A percentile compares a stretch with the other conserved stretches of the same genome.
phyloP scores from a whole-genome alignment of 92 coral and sea anemone species.

The Zoanthus gigantus region DNA sequence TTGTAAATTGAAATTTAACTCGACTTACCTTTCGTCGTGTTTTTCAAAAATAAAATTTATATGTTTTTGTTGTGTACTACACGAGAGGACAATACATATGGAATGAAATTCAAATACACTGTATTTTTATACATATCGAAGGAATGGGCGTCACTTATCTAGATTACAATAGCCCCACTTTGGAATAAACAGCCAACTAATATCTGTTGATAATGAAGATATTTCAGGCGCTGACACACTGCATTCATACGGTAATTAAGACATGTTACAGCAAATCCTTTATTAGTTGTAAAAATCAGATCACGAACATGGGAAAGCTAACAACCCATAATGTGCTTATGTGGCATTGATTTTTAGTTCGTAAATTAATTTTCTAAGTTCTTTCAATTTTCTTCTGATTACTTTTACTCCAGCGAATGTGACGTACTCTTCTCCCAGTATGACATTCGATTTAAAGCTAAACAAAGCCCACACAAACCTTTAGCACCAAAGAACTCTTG shows the following conservation, averaged over 20 bases:
- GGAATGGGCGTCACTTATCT: conserved; percentile 38
- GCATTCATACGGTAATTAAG: conserved; percentile 40
- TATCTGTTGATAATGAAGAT: neutral
- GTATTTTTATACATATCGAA: conserved; percentile 36
- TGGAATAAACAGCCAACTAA: conserved; percentile 30
- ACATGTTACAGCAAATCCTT: conserved; percentile 7
- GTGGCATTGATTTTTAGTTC: neutral
- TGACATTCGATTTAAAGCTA: neutral
- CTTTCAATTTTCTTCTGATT: neutral
- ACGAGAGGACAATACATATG: conserved; percentile 34
- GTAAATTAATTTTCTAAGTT: neutral
- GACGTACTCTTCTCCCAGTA: neutral
- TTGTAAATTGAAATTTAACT: neutral
- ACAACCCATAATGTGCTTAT: conserved; percentile 11
- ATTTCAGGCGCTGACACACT: conserved; percentile 13
- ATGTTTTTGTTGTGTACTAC: conserved; percentile 18
- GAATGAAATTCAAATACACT: conserved; percentile 24
- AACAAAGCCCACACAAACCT: neutral
- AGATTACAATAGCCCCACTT: conserved; percentile 35
- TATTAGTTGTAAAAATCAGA: neutral
- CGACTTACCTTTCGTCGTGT: neutral
- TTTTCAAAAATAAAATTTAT: neutral
- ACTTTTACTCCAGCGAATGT: neutral
- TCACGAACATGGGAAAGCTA: neutral
- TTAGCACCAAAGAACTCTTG: neutral